Evolutionary conservation across 2,797 vertebrate species (phyloP).

Genomic region (Lacerta bilineata): DNA sequence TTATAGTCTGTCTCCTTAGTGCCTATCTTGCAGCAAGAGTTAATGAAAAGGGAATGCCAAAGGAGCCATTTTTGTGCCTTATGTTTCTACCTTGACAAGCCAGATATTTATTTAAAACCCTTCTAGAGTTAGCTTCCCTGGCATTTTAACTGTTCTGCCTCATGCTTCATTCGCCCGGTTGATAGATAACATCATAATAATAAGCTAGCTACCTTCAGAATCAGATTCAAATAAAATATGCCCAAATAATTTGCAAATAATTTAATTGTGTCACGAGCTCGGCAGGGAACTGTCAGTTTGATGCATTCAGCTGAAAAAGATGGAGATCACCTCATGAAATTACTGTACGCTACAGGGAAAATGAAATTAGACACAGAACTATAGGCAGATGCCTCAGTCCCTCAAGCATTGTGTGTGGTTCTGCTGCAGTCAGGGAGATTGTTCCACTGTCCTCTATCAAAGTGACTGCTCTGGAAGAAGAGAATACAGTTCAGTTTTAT

Average conservation of each 20-base stretch:
- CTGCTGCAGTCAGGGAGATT: background rate
- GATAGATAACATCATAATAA: conserved; percentile 22
- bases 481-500: background rate
- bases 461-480: background rate
- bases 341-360: background rate
- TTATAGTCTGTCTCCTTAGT: background rate
- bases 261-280: background rate
- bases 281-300: background rate
- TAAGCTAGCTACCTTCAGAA: conserved; percentile 6
- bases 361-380: background rate
- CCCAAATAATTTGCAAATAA: background rate
- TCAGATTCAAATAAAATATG: conserved; percentile 25
- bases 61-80: conserved; percentile 35
- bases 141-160: conserved; percentile 26
- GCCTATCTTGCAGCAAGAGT: conserved; percentile 27
- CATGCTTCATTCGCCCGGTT: background rate
- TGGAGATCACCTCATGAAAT: background rate
- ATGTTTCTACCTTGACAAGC: conserved; percentile 4
- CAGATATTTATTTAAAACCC: conserved; percentile 39
- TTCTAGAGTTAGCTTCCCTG: conserved; percentile 23
- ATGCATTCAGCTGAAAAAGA: conserved; percentile 1
- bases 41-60: conserved; percentile 18
- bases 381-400: background rate
- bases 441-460: background rate
- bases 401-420: background rate